These are phyloP conservation scores for Fulica atra DNA, from an alignment of 2,113 vertebrate genomes.

Conservation along the genomic window DNA sequence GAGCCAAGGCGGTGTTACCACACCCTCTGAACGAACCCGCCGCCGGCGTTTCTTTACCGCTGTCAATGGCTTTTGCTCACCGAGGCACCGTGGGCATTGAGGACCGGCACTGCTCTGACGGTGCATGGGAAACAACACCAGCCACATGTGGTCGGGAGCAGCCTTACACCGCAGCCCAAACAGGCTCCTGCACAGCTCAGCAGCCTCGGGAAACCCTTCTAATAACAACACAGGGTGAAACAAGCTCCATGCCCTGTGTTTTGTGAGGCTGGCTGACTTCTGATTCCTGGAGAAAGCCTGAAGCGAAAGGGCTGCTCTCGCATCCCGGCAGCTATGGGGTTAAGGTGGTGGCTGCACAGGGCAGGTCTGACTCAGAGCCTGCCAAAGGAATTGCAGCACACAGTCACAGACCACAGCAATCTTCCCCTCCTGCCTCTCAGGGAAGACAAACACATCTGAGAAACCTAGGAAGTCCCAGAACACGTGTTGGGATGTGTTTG, in stretches of 20 bases:
- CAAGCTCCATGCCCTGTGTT: rapidly evolving
- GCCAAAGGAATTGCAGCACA: not conserved
- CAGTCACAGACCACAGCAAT: rapidly evolving
- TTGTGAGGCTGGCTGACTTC: not conserved
- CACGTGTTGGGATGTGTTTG: not conserved
- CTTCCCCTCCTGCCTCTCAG: not conserved
- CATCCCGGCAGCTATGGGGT: not conserved
- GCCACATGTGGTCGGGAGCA: rapidly evolving
- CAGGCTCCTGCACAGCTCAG: not conserved
- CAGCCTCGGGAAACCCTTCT: not conserved
- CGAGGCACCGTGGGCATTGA: rapidly evolving
- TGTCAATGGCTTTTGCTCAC: not conserved
- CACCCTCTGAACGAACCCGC: not conserved
- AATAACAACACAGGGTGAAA: not conserved
- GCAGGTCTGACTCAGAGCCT: not conserved
- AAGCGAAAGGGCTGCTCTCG: not conserved
- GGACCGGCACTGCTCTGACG: rapidly evolving
- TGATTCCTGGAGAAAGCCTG: not conserved
- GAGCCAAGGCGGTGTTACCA: not conserved
- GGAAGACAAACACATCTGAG: not conserved
- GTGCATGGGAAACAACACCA: rapidly evolving
- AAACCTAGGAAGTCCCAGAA: not conserved
- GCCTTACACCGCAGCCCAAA: not conserved
- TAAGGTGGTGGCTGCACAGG: not conserved
- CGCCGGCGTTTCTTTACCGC: rapidly evolving